Conservation (phyloP, 2,888 invertebrate genomes). For the Molanna angustata region DNA sequence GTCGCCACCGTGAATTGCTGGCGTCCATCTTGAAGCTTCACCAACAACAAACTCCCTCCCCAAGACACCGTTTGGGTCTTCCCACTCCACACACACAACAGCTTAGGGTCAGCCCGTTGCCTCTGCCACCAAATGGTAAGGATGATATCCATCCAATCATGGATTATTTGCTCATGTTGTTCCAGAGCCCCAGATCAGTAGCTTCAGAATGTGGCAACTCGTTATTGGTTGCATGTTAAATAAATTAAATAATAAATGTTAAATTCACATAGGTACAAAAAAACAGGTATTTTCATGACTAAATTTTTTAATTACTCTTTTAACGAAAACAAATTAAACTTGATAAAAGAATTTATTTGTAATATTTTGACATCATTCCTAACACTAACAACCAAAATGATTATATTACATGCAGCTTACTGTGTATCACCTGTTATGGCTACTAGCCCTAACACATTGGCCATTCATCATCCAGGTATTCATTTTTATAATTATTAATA, state of each 20-base stretch:
- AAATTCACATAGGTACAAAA: no score
- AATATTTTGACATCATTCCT: no score
- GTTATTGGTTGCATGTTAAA: no score
- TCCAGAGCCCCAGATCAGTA: background rate
- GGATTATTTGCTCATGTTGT: background rate
- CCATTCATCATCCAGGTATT: constrained; percentile 66
- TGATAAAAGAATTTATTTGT: no score
- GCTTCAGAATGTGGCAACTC: no score
- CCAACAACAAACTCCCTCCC: constrained; percentile 36
- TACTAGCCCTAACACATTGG: constrained; percentile 64
- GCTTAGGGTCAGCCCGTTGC: constrained; percentile 61
- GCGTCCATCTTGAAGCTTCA: constrained; percentile 61
- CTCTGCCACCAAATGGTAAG: constrained; percentile 60
- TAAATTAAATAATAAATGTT: no score
- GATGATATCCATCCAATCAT: no score
- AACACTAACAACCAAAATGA: no score
- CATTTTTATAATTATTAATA: no score
- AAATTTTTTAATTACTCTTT: no score
- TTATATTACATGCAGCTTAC: constrained; percentile 62
- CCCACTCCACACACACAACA: constrained; percentile 55
- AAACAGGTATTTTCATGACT: no score
- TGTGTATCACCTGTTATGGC: constrained; percentile 68
- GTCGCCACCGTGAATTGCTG: constrained; percentile 69
- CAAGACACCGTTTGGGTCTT: constrained; percentile 40
- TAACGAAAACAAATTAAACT: no score